Evolutionary conservation across 2,797 vertebrate genomes (phyloP), one percentile per base, ranked within the genome.

Genomic region (Scomberomorus guttatus): DNA sequence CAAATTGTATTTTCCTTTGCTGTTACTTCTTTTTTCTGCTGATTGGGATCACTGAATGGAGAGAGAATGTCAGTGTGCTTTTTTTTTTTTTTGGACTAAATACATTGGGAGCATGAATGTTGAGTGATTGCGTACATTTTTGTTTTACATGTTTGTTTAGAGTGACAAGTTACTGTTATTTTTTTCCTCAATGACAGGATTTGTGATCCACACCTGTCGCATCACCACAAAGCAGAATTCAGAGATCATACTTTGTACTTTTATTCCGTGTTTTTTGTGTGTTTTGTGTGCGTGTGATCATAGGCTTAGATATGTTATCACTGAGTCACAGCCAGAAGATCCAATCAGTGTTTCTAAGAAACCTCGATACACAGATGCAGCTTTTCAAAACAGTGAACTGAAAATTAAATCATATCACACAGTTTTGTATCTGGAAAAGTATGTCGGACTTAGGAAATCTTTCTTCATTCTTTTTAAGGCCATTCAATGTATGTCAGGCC

Each of bases 381-480:
- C 54, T 72, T 25, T 59, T 51, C n/a, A 25, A 17, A 12, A 34
- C 0, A 5, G 20, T 52, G 1, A 34, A 29, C 18, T 18, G 15
- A 56, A 79, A 72, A 70, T 54, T 20, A 77, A 65, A 55, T 6
- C 6, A 7, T 4, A 0, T 24, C 37, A 3, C 39, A 2, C 29
- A 25, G 27, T 48, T 74, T 55, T 29, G 51, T 72, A 67, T 52
- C 54, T 55, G 14, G 17, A 20, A 22, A 54, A 62, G 8, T 66
- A 20, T 29, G 22, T 64, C 54, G 18, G 37, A 34, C 22, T 56
- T 39, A 20, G 68, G 10, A 59, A 71, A 67, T 60, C 4, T 18
- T 50, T 20, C 46, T 50, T 50, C 46, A 3, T 50, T n/a, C 76
- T 68, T 67, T 84, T 66, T 86, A 74, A 76, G 77, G 56, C 62